These are phyloP conservation scores for Ptycholaimellus sp. DNA, from an alignment of 2,888 invertebrate species.

Conservation along the genomic window DNA sequence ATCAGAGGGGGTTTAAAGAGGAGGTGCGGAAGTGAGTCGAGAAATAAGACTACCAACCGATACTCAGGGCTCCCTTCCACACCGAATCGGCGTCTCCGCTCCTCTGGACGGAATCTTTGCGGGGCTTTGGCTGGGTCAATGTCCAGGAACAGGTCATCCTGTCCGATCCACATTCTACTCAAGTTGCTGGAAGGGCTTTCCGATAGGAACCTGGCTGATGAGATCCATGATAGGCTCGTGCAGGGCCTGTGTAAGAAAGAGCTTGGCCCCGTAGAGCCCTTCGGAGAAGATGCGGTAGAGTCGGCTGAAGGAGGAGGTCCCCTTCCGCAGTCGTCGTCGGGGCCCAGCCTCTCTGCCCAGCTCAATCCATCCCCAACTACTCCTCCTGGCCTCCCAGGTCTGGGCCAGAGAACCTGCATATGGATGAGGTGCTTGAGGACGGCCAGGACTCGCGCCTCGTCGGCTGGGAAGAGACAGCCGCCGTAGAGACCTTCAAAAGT, in stretches of 20 bases:
- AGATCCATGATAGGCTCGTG: constrained; percentile 65
- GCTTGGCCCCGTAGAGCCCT: constrained; percentile 59
- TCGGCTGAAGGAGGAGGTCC: constrained; percentile 59
- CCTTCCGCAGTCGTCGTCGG: constrained; percentile 47
- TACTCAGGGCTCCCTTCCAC: too few relatives aligned
- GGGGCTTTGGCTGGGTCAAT: constrained; percentile 54
- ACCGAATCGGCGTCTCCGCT: constrained; percentile 26
- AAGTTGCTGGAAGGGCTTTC: constrained; percentile 65
- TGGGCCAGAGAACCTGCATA: constrained; percentile 7
- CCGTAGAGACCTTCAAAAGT: too few relatives aligned
- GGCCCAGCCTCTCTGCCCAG: constrained; percentile 38
- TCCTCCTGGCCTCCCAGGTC: too few relatives aligned
- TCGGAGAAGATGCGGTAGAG: constrained; percentile 69
- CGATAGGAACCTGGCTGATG: too few relatives aligned
- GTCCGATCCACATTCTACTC: too few relatives aligned
- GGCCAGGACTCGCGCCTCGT: constrained; percentile 35
- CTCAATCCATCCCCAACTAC: constrained; percentile 34
- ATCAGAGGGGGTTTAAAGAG: too few relatives aligned
- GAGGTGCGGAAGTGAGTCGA: too few relatives aligned
- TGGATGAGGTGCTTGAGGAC: constrained; percentile 20
- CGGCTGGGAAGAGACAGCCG: constrained; percentile 48
- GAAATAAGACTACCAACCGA: too few relatives aligned
- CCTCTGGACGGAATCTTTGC: constrained; percentile 41
- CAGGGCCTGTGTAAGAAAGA: constrained; percentile 71
- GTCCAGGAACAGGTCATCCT: constrained; percentile 67